Evolutionary conservation across 2,113 vertebrate genomes (phyloP).

Genomic region (Numida meleagris): DNA sequence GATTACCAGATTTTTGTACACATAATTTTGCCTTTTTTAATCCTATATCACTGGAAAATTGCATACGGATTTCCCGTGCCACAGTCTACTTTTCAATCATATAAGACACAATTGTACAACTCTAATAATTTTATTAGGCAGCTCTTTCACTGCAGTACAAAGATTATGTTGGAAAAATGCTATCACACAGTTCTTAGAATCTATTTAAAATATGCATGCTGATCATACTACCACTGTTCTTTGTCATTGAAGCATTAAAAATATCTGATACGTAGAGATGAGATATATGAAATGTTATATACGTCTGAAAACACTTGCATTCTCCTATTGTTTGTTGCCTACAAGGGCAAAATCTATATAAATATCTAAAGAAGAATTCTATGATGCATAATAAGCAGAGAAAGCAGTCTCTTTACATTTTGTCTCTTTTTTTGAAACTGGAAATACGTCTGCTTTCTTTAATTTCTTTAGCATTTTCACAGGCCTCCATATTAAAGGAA

Average conservation of each 20-base stretch:
- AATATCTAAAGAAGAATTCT: background rate
- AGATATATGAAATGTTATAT: constrained; percentile 8
- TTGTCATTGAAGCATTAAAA: constrained; percentile 41
- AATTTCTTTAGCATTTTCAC: background rate
- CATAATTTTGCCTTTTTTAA: background rate
- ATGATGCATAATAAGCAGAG: constrained; percentile 3
- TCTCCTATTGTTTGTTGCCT: constrained; percentile 11
- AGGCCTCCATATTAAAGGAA: background rate
- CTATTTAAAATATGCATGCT: background rate
- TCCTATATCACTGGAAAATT: background rate
- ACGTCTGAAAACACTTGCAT: constrained; percentile 14
- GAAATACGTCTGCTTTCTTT: background rate
- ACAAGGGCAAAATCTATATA: constrained; percentile 7
- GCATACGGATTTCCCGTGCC: background rate
- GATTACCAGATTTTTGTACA: background rate
- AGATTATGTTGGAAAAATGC: background rate
- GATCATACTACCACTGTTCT: background rate
- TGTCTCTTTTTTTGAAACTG: background rate
- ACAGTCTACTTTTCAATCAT: background rate
- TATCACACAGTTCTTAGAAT: background rate
- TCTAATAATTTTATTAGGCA: background rate
- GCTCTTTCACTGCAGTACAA: background rate
- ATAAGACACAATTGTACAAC: background rate
- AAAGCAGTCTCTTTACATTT: constrained; percentile 29
- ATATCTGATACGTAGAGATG: background rate